Evolutionary conservation across 2,888 invertebrate species (phyloP), one percentile per base, ranked within the genome.

Genomic region (Liopterus haemorrhoidalis): DNA sequence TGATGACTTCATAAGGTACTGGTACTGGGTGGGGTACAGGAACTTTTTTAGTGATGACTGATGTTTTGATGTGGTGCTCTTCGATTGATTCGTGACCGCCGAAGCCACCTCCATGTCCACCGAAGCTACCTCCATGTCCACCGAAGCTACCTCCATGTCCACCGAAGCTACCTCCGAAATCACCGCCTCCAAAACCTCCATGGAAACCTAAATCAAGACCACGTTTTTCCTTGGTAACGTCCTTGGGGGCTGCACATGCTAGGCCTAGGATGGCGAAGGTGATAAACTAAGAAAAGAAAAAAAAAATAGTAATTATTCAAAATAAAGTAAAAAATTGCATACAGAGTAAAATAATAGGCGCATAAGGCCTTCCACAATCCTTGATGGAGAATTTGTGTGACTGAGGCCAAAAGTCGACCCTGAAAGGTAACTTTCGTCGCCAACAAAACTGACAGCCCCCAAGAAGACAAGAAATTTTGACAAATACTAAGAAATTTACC

Each of bases 1-100:
- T 61, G 12, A 68, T 63, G 2, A 67, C 65, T 8, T 67, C 64
- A 19, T 66, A 66, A 5, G 77, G 76, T 68, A 77, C 76, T 54
- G 68, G 66, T 27, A 71, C 69, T 14, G 69, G 50, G 12, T 48
- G 33, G 3, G 43, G 49, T 9, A 52, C 41, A n/a, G 51, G 46
- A 8, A 57, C 49, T 46, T 52, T 48, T 41, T 51, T 50, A 32
- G 58, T 58, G 15, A 64, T 51, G 4, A 60, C 62, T 27, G 60
- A 51, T 16, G 58, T 56, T 49, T 61, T 57, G 5, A 60, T 42
- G 12, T 56, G 53, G 11, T 54, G 51, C 33, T 59, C 55, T 9
- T 49, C 11, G 41, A 30, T 54, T 48, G n/a, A 42, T 25, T 22
- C 41, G 9, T 11, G 8, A 11, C 24, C 37, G 6, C 21, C 15